Conservation (phyloP, 2,888 invertebrate species). For the Silvanus unidentatus region DNA sequence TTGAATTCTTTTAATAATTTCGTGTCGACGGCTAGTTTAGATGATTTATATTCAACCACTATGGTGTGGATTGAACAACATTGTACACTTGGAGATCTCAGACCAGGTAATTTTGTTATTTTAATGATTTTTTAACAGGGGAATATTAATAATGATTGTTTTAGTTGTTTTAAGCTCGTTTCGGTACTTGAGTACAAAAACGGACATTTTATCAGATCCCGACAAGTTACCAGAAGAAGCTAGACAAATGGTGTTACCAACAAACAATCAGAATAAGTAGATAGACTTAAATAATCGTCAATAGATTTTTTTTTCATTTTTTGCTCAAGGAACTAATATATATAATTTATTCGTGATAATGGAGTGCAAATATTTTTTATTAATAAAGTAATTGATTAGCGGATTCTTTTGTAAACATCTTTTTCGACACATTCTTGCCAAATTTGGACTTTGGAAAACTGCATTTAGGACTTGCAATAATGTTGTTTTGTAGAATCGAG, state of each 20-base stretch:
- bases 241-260: conserved; percentile 58
- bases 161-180: conserved; percentile 90
- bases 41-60: conserved; percentile 87
- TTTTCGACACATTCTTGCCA: too few species aligned
- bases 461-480: too few species aligned
- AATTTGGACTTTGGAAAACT: too few species aligned
- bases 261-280: neutral
- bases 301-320: conserved; percentile 1
- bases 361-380: conserved; percentile 17
- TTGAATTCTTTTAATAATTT: conserved; percentile 86
- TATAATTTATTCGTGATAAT: conserved; percentile 13
- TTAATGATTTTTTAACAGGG: neutral
- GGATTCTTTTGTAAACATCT: too few species aligned
- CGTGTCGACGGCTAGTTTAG: conserved; percentile 85
- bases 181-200: conserved; percentile 82
- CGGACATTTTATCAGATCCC: conserved; percentile 87
- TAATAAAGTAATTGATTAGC: too few species aligned
- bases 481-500: too few species aligned
- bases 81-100: conserved; percentile 87
- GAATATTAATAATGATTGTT: conserved; percentile 32
- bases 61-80: conserved; percentile 94
- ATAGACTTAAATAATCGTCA: neutral
- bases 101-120: conserved; percentile 69
- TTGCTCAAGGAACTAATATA: neutral
- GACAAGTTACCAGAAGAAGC: conserved; percentile 86